Base-by-base conservation (phyloP, 2,888 invertebrate genomes). In the Anthophora plumipes region DNA sequence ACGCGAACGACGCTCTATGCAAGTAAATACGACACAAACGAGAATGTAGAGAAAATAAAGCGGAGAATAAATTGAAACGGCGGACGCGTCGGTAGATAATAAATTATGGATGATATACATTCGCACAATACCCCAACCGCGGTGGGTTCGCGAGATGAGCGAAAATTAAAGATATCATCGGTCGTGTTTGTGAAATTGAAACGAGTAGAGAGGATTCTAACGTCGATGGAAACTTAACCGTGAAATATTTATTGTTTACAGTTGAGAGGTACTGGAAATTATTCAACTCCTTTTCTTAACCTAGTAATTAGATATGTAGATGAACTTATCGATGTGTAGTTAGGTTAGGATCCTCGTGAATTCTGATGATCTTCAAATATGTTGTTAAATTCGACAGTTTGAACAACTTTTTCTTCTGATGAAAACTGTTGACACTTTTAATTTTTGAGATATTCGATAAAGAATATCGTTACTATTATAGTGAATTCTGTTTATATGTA, bases 11-110 rank as follows among this genome's bases (percentile, higher is more conserved):
- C 57, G 71, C 41, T n/a, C n/a, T 73, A 82, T 76, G 71, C 63
- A 78, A 85, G 82, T 82, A 85, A 85, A 82, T 82, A 78, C 57
- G 39, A n/a, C 41, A 31, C 46, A 55, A 71, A 84, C 70, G 73
- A 43, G 74, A 59, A 74, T 69, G 41, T 11, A 20, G 48, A n/a
- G 57, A 63, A 57, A 66, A 60, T 63, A 43, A 57, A 60, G 74
- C 75, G 57, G 48, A 59, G 69, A 61, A 83, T 76, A 73, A 79
- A 80, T 83, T 72, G 69, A 72, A 82, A 72, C 41, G 54, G 55
- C 55, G 48, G 57, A 20, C 17, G 31, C 12, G 64, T n/a, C 52
- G 64, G 20, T 17, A 25, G 52, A 55, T 71, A 57, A 52, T 67
- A 55, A 83, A 79, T 75, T 83, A 73, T 73, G 67, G 54, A 67